Evolutionary conservation across 2,797 vertebrate species (phyloP).

Genomic region (Tenualosa ilisha): DNA sequence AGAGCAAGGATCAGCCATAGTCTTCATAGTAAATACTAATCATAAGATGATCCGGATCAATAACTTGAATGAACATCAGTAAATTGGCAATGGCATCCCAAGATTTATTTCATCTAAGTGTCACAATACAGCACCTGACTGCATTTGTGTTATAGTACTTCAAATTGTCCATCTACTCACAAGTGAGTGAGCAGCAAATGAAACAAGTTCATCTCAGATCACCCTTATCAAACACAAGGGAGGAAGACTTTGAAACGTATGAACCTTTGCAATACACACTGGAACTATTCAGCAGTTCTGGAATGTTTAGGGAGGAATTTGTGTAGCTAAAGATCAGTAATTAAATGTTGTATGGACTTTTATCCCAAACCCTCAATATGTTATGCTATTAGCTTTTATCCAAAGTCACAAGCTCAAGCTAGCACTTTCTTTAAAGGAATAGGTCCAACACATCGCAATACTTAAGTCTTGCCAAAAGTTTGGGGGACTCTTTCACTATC

Average conservation of each 20-base stretch:
- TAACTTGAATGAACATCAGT: background rate
- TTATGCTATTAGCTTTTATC: background rate
- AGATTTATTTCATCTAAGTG: background rate
- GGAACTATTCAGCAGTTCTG: background rate
- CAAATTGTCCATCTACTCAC: no score
- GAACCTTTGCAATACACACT: background rate
- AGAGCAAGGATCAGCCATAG: background rate
- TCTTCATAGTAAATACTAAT: background rate
- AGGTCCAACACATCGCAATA: background rate
- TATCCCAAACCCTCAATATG: no score
- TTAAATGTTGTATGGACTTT: background rate
- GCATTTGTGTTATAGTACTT: background rate
- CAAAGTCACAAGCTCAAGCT: background rate
- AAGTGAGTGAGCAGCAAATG: no score
- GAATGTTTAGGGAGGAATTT: no score
- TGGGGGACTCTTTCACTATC: background rate
- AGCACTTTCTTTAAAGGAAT: background rate
- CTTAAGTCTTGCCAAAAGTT: background rate
- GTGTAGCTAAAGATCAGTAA: background rate
- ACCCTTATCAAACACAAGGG: background rate
- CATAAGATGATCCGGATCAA: background rate
- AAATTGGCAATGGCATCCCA: background rate
- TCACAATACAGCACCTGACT: background rate
- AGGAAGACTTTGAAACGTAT: background rate
- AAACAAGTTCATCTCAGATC: no score